A percentile compares a stretch with the other conserved stretches of the same genome.
These are phyloP conservation scores for Lamellibrachia luymesi DNA, from an alignment of 1,140 invertebrate genomes.

Conservation along the genomic window DNA sequence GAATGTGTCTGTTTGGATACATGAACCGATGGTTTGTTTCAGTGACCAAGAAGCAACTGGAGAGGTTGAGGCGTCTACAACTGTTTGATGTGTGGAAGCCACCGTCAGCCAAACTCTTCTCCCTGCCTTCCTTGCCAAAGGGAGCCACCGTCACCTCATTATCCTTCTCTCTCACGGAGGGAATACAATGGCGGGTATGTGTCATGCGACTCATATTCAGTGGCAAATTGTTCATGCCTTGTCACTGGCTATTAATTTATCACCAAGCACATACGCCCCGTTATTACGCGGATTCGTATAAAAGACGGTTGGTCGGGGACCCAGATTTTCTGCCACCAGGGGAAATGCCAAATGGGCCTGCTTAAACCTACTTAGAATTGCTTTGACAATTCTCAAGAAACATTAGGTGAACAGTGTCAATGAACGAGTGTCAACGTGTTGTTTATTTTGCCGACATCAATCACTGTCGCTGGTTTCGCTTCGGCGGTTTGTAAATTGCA, in stretches of 20 bases:
- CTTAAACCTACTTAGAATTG: too few relatives aligned
- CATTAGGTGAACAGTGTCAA: too few relatives aligned
- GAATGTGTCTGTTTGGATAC: neutral
- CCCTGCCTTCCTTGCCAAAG: constrained; percentile 45
- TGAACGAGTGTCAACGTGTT: too few relatives aligned
- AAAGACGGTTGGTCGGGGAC: too few relatives aligned
- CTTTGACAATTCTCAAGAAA: too few relatives aligned
- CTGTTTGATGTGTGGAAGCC: constrained; percentile 45
- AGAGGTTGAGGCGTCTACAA: constrained; percentile 43
- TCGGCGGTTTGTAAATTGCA: too few relatives aligned
- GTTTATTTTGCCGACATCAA: too few relatives aligned
- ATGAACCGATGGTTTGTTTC: neutral
- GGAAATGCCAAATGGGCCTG: too few relatives aligned
- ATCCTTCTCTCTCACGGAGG: constrained; percentile 48
- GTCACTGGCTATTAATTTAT: neutral
- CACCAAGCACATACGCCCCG: too few relatives aligned
- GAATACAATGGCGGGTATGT: constrained; percentile 49
- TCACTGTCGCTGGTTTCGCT: too few relatives aligned
- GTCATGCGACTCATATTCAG: neutral
- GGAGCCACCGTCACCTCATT: constrained; percentile 42
- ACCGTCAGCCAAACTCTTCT: constrained; percentile 39
- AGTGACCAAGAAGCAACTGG: constrained; percentile 52
- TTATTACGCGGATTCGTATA: too few relatives aligned
- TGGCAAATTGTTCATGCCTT: neutral
- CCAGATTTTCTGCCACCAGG: too few relatives aligned